A percentile compares a stretch with the other conserved stretches of the same genome.
These are phyloP conservation scores for Esox lucius DNA, from an alignment of 2,797 vertebrate species.

Conservation along the genomic window DNA sequence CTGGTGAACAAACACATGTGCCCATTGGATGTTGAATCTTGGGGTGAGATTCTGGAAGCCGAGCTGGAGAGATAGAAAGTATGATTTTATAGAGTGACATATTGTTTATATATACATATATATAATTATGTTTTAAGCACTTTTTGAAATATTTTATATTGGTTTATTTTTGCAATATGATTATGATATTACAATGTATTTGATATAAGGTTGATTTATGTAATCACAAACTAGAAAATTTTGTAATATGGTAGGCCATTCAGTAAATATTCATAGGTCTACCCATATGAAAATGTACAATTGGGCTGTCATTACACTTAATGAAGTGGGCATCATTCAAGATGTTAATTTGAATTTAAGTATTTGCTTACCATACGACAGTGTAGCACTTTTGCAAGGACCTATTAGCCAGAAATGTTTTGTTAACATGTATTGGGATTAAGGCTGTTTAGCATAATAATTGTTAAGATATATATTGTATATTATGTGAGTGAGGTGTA, in stretches of 20 bases:
- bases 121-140: slow-evolving; percentile 20
- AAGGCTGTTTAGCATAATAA: neutral
- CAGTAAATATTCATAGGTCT: too few species aligned
- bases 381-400: neutral
- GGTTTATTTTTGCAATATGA: neutral
- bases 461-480: neutral
- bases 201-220: too few species aligned
- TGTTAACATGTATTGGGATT: neutral
- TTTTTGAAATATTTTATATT: slow-evolving; percentile 4
- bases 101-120: neutral
- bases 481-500: neutral
- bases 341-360: too few species aligned
- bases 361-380: neutral
- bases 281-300: neutral
- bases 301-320: neutral
- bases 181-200: neutral
- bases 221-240: neutral
- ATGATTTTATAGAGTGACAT: neutral
- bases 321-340: neutral
- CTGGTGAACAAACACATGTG: slow-evolving; percentile 80
- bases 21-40: slow-evolving; percentile 81
- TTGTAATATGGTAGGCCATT: neutral
- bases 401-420: neutral
- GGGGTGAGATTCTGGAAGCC: slow-evolving; percentile 91
- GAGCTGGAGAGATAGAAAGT: slow-evolving; percentile 80